A percentile compares a stretch with the other conserved stretches of the same genome.
Evolutionary conservation across 2,888 invertebrate genomes (phyloP).

Genomic region (Lampropteryx suffumata): DNA sequence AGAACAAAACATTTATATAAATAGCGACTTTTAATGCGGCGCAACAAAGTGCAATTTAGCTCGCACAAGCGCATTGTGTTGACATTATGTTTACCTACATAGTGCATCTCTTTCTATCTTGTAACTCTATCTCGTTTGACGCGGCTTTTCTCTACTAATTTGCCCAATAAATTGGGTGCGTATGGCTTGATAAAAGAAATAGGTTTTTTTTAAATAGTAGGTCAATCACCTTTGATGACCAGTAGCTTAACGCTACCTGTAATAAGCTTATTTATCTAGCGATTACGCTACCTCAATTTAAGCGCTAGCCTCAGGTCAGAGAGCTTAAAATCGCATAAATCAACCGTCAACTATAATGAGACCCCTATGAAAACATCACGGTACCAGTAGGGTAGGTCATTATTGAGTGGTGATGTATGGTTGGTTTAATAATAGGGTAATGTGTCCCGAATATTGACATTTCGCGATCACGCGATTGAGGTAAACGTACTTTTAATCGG

Average conservation of each 20-base stretch:
- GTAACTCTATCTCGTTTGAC: no score
- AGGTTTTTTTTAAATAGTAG: no score
- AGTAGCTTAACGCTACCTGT: constrained; percentile 30
- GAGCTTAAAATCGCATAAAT: constrained; percentile 37
- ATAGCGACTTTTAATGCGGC: no score
- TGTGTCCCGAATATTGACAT: constrained; percentile 45
- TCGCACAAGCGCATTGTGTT: no score
- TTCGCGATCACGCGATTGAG: constrained; percentile 46
- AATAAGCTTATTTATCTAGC: constrained; percentile 17
- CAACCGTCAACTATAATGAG: constrained; percentile 33
- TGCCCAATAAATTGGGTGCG: no score
- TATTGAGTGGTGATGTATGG: constrained; percentile 27
- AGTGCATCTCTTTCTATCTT: no score
- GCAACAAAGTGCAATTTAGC: no score
- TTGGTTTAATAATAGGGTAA: constrained; percentile 40
- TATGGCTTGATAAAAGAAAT: no score
- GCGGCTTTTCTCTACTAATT: no score
- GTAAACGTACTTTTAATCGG: constrained; percentile 18
- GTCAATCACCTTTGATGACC: constrained; percentile 51
- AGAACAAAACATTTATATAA: no score
- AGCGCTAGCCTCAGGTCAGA: constrained; percentile 31
- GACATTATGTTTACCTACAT: no score
- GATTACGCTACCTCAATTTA: constrained; percentile 28
- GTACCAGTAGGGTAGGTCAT: constrained; percentile 34
- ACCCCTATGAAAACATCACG: constrained; percentile 26